A percentile compares a stretch with the other conserved stretches of the same genome.
Evolutionary conservation across 2,797 vertebrate species (phyloP).

Genomic region (Hydrophis major): DNA sequence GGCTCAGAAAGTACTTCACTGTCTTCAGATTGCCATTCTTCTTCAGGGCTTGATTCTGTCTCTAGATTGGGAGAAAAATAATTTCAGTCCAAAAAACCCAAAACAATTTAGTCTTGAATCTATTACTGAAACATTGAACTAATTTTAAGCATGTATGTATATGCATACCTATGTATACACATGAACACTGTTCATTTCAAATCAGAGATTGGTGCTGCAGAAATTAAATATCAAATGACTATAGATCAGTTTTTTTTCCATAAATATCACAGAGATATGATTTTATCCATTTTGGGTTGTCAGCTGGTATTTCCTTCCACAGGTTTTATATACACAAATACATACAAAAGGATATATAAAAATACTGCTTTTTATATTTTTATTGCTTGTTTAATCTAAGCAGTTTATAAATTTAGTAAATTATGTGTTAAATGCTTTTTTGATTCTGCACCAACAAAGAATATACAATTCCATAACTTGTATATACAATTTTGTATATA

Average conservation of each 20-base stretch:
- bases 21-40: not conserved
- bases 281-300: not conserved
- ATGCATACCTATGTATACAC: not conserved
- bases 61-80: not conserved
- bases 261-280: not conserved
- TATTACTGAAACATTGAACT: not conserved
- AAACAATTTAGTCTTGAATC: not conserved
- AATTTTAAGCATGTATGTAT: not conserved
- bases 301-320: not conserved
- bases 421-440: not conserved
- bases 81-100: not conserved
- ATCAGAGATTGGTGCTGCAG: not conserved
- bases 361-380: not conserved
- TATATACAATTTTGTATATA: not conserved
- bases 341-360: not conserved
- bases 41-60: not conserved
- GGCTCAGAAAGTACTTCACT: not conserved
- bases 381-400: not conserved
- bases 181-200: not conserved
- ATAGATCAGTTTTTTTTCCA: not conserved
- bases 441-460: not conserved
- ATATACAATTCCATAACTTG: not conserved
- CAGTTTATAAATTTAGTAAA: not conserved
- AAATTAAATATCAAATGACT: not conserved
- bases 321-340: not conserved